These are phyloP conservation scores for Celastrina argiolus DNA, from an alignment of 2,888 invertebrate species.

Conservation along the genomic window DNA sequence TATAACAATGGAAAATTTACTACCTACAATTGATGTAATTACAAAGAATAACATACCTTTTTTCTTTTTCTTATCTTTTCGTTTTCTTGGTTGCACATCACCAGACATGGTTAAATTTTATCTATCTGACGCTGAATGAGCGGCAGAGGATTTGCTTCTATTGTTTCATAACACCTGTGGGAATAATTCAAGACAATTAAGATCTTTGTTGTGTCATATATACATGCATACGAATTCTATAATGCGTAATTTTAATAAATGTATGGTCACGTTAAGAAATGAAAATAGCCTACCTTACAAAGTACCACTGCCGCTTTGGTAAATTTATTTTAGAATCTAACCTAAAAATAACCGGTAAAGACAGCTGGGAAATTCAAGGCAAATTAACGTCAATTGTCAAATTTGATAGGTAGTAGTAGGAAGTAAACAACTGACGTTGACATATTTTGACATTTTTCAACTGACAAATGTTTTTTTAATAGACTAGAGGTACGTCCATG, in stretches of 20 bases:
- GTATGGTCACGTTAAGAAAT: constrained; percentile 63
- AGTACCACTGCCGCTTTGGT: constrained; percentile 61
- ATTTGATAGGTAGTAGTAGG: too few relatives aligned
- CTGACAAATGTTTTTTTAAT: not conserved
- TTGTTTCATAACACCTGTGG: constrained; percentile 73
- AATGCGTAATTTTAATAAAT: constrained; percentile 67
- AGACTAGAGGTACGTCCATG: too few relatives aligned
- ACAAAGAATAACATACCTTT: constrained; percentile 79
- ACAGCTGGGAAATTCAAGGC: constrained; percentile 58
- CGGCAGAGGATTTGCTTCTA: constrained; percentile 58
- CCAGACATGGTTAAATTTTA: constrained; percentile 84
- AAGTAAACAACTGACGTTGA: constrained; percentile 5
- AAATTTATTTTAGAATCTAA: constrained; percentile 76
- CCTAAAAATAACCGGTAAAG: constrained; percentile 75
- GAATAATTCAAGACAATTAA: constrained; percentile 61
- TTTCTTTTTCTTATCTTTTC: constrained; percentile 89
- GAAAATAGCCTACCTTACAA: constrained; percentile 72
- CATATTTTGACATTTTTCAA: not conserved
- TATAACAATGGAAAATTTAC: not conserved
- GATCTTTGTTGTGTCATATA: constrained; percentile 44
- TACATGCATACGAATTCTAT: constrained; percentile 32
- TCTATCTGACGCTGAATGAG: constrained; percentile 62
- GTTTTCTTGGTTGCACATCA: constrained; percentile 90
- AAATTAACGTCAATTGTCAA: constrained; percentile 7
- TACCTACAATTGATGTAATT: not conserved